Percentiles rank a stretch among this genome's conserved stretches.
Evolutionary conservation across 1,140 invertebrate genomes (phyloP).

Genomic region (Lanistes nyassanus): DNA sequence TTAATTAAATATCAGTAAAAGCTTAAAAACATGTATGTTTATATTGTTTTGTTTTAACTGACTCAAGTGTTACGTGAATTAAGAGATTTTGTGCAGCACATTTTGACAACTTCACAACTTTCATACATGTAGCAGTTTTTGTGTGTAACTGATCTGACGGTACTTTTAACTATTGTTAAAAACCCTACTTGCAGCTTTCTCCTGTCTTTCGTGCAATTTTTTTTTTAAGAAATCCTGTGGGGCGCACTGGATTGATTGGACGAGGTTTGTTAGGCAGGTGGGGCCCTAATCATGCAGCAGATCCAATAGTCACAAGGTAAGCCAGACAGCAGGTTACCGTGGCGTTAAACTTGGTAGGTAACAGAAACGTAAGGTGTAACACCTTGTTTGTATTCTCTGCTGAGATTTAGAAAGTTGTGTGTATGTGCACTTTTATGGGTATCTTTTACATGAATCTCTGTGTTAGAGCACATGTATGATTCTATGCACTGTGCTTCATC

Average conservation of each 20-base stretch:
- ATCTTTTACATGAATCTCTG: too few species aligned
- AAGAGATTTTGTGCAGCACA: not conserved
- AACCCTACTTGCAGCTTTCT: not conserved
- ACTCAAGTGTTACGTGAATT: not conserved
- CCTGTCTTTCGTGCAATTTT: not conserved
- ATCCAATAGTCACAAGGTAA: conserved; percentile 67
- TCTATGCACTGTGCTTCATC: too few species aligned
- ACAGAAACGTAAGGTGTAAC: too few species aligned
- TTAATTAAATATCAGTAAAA: too few species aligned
- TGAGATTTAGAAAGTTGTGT: too few species aligned
- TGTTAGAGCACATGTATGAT: too few species aligned
- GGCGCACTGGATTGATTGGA: conserved; percentile 80
- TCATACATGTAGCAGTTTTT: not conserved
- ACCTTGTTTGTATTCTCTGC: too few species aligned
- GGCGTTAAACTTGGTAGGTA: not conserved
- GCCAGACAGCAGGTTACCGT: not conserved
- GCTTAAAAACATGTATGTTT: not conserved
- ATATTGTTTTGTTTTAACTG: not conserved
- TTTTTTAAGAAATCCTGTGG: conserved; percentile 77
- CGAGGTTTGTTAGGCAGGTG: conserved; percentile 81
- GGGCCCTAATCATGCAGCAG: conserved; percentile 84
- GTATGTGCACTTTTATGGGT: too few species aligned
- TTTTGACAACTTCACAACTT: not conserved
- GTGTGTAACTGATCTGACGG: not conserved
- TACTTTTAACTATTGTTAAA: not conserved